A percentile compares a stretch with the other conserved stretches of the same genome.
phyloP scores from a whole-genome alignment of 1,140 invertebrate genomes.

The Aradophagus sp. region DNA sequence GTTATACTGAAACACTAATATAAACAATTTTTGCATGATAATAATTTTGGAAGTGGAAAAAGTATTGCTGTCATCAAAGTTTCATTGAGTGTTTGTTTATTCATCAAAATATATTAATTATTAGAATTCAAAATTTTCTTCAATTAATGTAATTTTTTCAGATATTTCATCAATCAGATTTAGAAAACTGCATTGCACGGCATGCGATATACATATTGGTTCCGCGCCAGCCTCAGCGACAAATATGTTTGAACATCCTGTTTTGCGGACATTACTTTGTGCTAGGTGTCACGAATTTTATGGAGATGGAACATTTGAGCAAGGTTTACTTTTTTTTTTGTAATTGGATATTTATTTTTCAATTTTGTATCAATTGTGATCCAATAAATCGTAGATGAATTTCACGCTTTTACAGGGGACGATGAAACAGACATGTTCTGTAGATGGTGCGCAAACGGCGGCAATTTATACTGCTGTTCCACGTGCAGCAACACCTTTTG shows the following conservation, averaged over 20 bases:
- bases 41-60: no score
- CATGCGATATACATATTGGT: conserved; percentile 83
- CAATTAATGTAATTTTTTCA: conserved; percentile 60
- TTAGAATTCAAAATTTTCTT: no score
- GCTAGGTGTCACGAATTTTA: conserved; percentile 88
- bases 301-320: conserved; percentile 73
- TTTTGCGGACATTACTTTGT: conserved; percentile 85
- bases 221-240: conserved; percentile 77
- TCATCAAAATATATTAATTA: no score
- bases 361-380: no score
- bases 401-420: conserved; percentile 79
- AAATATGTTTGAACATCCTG: conserved; percentile 83
- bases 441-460: conserved; percentile 92
- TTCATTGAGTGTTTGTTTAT: no score
- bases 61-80: no score
- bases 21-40: no score
- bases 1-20: no score
- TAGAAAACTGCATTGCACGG: conserved; percentile 81
- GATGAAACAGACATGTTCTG: conserved; percentile 93
- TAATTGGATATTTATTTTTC: no score
- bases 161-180: conserved; percentile 74
- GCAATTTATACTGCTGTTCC: conserved; percentile 87
- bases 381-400: no score
- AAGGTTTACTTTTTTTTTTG: conserved; percentile 56
- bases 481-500: conserved; percentile 78